Percentiles rank a stretch among this genome's conserved stretches.
These are phyloP conservation scores for Orthosia incerta DNA, from an alignment of 2,888 invertebrate genomes.

Conservation along the genomic window DNA sequence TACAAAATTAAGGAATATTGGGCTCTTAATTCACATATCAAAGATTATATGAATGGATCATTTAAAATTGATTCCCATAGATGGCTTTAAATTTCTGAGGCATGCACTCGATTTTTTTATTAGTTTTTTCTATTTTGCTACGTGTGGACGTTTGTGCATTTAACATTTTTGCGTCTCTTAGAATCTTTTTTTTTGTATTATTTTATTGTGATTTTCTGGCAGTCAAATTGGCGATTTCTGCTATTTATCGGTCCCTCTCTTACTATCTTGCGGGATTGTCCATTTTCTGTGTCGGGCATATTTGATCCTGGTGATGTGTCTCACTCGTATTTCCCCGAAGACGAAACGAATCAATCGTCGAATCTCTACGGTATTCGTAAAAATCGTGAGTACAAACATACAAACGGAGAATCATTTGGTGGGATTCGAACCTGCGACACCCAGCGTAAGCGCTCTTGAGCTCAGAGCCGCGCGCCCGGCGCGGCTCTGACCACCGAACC, in stretches of 20 bases:
- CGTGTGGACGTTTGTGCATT: background rate
- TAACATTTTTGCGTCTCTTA: background rate
- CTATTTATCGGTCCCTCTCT: constrained; percentile 1
- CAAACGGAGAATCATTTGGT: too few species aligned
- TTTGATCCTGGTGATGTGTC: background rate
- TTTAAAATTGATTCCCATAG: too few species aligned
- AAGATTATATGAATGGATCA: too few species aligned
- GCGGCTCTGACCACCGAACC: too few species aligned
- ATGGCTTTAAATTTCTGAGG: too few species aligned
- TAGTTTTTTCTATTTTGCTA: constrained; percentile 1
- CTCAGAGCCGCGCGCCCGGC: too few species aligned
- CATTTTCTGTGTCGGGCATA: background rate
- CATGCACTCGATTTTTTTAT: too few species aligned
- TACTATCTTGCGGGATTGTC: background rate
- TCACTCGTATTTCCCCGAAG: background rate
- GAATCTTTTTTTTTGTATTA: background rate
- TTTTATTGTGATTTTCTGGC: background rate
- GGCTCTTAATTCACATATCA: too few species aligned
- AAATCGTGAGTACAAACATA: too few species aligned
- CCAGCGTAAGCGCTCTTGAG: too few species aligned
- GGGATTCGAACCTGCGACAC: too few species aligned
- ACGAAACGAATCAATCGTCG: background rate
- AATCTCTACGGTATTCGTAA: background rate
- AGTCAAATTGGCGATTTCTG: background rate
- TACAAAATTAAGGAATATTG: too few species aligned